Evolutionary conservation across 2,113 vertebrate genomes (phyloP).

Genomic region (Laticauda colubrina): DNA sequence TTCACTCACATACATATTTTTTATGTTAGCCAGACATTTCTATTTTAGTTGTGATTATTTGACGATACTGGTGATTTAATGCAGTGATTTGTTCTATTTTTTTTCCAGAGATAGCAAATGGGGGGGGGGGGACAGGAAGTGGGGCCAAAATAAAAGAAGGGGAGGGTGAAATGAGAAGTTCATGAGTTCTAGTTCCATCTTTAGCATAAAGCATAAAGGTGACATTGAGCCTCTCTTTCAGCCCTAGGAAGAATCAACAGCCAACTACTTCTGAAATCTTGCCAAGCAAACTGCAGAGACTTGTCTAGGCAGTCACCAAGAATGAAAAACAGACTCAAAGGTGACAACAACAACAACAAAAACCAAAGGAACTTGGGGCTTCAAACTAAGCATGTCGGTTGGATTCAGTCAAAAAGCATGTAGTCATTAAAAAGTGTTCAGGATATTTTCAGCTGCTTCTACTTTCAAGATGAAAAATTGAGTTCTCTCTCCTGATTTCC

Average conservation of each 20-base stretch:
- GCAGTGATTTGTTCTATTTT: not conserved
- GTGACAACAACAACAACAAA: not conserved
- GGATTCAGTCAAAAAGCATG: not conserved
- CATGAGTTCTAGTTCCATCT: not conserved
- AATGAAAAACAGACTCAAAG: not conserved
- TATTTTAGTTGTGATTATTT: not conserved
- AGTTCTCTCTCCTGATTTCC: not conserved
- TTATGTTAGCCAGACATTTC: not conserved
- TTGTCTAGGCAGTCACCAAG: not conserved
- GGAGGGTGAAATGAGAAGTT: not conserved
- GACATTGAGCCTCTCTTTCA: not conserved
- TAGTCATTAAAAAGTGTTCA: not conserved
- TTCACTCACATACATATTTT: not conserved
- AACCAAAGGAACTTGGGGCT: not conserved
- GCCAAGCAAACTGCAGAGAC: not conserved
- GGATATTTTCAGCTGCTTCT: not conserved
- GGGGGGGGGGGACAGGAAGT: not conserved
- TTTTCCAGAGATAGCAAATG: not conserved
- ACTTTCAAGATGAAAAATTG: not conserved
- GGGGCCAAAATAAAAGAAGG: not conserved
- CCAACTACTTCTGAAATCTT: not conserved
- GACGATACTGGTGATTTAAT: not conserved
- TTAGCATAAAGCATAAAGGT: not conserved
- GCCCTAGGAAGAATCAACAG: not conserved
- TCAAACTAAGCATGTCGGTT: not conserved